phyloP scores from a whole-genome alignment of 2,797 vertebrate genomes.

The Notamacropus eugenii region DNA sequence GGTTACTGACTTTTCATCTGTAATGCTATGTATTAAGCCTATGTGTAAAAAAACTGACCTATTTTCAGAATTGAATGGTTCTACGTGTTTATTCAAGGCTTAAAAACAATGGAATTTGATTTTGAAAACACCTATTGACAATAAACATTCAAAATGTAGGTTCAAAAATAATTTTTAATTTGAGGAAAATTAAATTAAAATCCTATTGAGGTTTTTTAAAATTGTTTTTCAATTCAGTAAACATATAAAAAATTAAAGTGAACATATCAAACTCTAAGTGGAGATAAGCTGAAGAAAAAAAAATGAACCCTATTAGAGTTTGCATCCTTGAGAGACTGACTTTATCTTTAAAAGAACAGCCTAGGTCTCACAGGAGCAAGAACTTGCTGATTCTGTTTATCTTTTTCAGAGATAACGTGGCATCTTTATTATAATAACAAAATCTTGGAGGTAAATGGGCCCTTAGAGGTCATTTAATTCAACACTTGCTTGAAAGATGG shows the following conservation, averaged over 20 bases:
- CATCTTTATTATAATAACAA: not conserved
- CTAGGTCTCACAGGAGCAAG: not conserved
- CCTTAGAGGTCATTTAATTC: not conserved
- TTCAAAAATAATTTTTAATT: not conserved
- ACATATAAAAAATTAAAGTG: not conserved
- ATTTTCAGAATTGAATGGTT: conserved; percentile 34
- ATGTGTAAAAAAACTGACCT: not conserved
- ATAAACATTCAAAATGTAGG: not conserved
- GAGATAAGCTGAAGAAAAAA: not conserved
- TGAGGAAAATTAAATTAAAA: conserved; percentile 16
- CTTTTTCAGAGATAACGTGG: not conserved
- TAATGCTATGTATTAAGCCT: not conserved
- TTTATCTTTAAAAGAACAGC: not conserved
- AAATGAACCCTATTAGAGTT: not conserved
- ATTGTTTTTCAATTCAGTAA: conserved; percentile 3
- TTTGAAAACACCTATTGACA: not conserved
- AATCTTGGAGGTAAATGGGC: not conserved
- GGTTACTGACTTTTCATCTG: not conserved
- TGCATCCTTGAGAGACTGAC: not conserved
- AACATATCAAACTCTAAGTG: not conserved
- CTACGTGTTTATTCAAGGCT: not conserved
- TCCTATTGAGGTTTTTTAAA: not conserved
- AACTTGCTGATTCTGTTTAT: not conserved
- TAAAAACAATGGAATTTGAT: conserved; percentile 1
- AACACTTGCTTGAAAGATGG: not conserved